Evolutionary conservation across 1,140 invertebrate genomes (phyloP).

Genomic region (Megalopta genalis): DNA sequence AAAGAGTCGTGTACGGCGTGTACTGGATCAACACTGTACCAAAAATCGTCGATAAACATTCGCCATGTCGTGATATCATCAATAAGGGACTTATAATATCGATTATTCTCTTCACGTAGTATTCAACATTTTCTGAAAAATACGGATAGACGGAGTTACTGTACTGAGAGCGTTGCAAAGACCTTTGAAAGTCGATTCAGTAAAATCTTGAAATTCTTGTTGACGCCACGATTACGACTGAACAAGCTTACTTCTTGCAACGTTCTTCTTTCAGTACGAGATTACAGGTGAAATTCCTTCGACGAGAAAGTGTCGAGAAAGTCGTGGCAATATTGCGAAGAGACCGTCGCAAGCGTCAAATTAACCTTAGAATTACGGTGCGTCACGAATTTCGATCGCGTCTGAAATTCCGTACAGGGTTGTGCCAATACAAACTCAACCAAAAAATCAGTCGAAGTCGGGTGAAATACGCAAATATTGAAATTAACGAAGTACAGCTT

Average conservation of each 20-base stretch:
- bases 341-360: no score
- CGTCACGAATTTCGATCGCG: not conserved
- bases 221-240: no score
- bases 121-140: no score
- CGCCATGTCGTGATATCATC: no score
- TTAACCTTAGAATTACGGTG: no score
- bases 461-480: not conserved
- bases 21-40: conserved; percentile 11
- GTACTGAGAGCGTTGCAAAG: no score
- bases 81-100: not conserved
- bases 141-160: not conserved
- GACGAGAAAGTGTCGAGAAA: no score
- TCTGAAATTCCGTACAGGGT: not conserved
- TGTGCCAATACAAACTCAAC: not conserved
- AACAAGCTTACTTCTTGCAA: not conserved
- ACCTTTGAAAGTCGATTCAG: not conserved
- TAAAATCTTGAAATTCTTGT: not conserved
- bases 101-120: not conserved
- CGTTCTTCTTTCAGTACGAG: no score
- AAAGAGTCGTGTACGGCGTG: not conserved
- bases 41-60: not conserved
- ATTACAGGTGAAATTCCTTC: no score
- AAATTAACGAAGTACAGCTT: conserved; percentile 29
- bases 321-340: no score
- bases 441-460: not conserved